Evolutionary conservation across 2,113 vertebrate genomes (phyloP).

Genomic region (Oophaga pumilio): DNA sequence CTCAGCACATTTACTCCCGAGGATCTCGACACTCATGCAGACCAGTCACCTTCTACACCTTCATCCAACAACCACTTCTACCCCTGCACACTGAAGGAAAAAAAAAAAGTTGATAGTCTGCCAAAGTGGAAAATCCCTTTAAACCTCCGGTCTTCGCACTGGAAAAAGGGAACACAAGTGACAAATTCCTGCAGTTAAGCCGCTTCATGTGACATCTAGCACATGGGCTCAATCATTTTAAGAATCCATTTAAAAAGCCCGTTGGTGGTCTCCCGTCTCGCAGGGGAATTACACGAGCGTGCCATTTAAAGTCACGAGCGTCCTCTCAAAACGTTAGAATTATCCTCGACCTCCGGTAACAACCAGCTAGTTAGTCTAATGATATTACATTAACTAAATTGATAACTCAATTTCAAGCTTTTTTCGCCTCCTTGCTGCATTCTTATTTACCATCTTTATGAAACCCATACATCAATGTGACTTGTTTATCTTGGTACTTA

Average conservation of each 20-base stretch:
- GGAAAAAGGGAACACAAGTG: neutral
- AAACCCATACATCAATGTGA: constrained; percentile 22
- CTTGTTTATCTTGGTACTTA: constrained; percentile 30
- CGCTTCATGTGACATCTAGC: neutral
- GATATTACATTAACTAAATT: constrained; percentile 21
- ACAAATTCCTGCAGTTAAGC: constrained; percentile 13
- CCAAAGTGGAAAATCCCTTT: neutral
- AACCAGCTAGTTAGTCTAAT: neutral
- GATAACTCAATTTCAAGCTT: constrained; percentile 25
- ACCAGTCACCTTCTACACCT: neutral
- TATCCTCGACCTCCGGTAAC: neutral
- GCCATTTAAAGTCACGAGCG: neutral
- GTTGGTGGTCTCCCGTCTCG: neutral
- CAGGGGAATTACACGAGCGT: neutral
- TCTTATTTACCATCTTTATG: constrained; percentile 44
- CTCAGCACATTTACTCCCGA: neutral
- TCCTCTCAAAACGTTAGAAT: neutral
- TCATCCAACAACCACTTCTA: neutral
- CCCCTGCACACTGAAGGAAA: neutral
- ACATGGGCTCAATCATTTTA: constrained; percentile 3
- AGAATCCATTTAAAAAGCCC: constrained; percentile 12
- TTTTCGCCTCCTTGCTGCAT: neutral
- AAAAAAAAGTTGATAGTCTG: neutral
- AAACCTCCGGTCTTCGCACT: neutral
- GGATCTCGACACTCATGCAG: neutral